Conservation (phyloP, 2,113 vertebrate species). For the Oceanites oceanicus region DNA sequence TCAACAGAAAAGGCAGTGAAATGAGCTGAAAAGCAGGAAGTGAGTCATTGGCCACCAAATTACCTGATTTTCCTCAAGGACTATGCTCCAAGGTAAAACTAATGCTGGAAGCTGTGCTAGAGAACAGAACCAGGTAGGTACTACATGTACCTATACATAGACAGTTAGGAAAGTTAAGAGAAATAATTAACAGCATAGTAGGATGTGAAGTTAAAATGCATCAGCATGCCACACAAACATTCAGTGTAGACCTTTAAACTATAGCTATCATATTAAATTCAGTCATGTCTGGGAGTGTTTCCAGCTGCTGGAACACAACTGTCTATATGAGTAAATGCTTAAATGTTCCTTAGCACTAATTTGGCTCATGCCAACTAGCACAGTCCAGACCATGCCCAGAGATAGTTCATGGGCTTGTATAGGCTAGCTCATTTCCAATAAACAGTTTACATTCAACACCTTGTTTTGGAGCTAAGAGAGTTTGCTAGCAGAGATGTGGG, state of each 20-base stretch:
- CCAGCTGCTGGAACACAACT: neutral
- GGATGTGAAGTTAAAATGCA: neutral
- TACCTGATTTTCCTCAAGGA: neutral
- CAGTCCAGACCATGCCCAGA: neutral
- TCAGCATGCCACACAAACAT: neutral
- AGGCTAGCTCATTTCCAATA: neutral
- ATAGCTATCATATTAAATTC: neutral
- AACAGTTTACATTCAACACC: neutral
- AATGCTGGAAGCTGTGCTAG: neutral
- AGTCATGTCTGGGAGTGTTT: neutral
- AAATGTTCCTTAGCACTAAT: neutral
- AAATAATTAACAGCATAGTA: neutral
- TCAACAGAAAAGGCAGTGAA: neutral
- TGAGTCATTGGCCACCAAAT: neutral
- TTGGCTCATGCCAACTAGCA: neutral
- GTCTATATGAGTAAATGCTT: neutral
- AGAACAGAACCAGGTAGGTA: neutral
- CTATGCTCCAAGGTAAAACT: neutral
- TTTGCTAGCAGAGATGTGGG: neutral
- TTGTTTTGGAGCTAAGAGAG: neutral
- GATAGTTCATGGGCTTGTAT: neutral
- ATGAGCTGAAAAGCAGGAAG: neutral
- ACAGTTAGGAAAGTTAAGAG: neutral
- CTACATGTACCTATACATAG: neutral
- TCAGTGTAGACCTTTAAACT: neutral